Evolutionary conservation across 2,797 vertebrate genomes (phyloP), one percentile per base, ranked within the genome.

Genomic region (Silurus aristotelis): DNA sequence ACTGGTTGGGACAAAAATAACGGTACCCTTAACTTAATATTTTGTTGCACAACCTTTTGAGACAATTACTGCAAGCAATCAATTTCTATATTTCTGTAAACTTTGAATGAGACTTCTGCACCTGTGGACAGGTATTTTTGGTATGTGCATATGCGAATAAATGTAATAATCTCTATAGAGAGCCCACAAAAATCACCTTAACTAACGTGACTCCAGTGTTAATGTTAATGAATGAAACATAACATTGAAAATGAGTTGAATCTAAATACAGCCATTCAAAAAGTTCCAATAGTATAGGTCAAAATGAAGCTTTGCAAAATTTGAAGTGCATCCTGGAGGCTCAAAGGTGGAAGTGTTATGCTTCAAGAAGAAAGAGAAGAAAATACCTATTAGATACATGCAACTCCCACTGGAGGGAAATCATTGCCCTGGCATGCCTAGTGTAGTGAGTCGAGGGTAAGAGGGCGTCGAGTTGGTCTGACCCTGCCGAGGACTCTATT

Each of bases 401-500:
- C 9, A 60, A 87, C 89, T 93, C 90, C 89, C 89, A 90, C 87
- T 88, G 87, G 91, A 83, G 90, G 84, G 89, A 93, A 92, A 90
- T 92, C 91, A 90, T 91, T 89, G 90, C 89, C 91, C 87, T 88
- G 90, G 89, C 88, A 90, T 92, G 91, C 90, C 82, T 52, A 55
- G 71, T 61, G 61, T 64, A 55, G 58, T 76, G 60, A 63, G 90
- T 88, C 66, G 15, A 67, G 75, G 72, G 87, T 83, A 88, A 89
- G 91, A 76, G 89, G 89, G 92, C 84, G 90, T 87, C 89, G 92
- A 93, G 92, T 92, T 84, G 85, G 91, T 88, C 88, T 79, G 92
- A 95, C 95, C 94, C 91, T 89, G 12, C 90, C 90, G 89, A 93
- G 90, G 94, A 93, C 93, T 95, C 94, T 92, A 95, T 96, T 95